A percentile compares a stretch with the other conserved stretches of the same genome.
Evolutionary conservation across 1,140 invertebrate species (phyloP).

Genomic region (Telenomus remus): DNA sequence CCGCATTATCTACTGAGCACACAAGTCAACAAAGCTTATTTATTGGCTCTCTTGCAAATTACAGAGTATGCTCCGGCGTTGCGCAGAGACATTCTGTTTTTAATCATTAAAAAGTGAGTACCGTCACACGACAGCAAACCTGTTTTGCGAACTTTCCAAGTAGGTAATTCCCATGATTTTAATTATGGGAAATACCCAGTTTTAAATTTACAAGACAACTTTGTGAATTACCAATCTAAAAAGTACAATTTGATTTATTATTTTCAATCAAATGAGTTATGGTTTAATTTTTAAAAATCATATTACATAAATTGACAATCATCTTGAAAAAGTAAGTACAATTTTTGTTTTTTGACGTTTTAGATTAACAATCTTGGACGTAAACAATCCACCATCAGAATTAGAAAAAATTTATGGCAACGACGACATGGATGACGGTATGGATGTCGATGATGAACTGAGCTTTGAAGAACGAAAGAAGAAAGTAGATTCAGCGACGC

Average conservation of each 20-base stretch:
- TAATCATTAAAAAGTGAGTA: conserved; percentile 82
- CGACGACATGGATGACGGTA: conserved; percentile 66
- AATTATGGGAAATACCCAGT: too few relatives aligned
- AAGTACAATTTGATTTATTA: too few relatives aligned
- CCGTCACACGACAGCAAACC: too few relatives aligned
- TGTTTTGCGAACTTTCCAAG: too few relatives aligned
- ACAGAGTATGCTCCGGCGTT: conserved; percentile 79
- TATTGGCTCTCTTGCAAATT: conserved; percentile 80
- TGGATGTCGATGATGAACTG: conserved; percentile 62
- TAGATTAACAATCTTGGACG: conserved; percentile 82
- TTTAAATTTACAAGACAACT: too few relatives aligned
- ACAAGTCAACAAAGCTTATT: conserved; percentile 78
- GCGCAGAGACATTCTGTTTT: conserved; percentile 77
- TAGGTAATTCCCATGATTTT: too few relatives aligned
- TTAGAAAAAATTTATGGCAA: conserved; percentile 69
- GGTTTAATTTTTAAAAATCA: too few relatives aligned
- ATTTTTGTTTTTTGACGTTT: conserved; percentile 42
- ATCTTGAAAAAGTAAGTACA: neutral
- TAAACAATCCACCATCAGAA: conserved; percentile 78
- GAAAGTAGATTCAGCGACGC: conserved; percentile 62
- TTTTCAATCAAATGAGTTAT: too few relatives aligned
- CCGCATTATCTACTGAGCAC: conserved; percentile 80
- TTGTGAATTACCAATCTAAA: too few relatives aligned
- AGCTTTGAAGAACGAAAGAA: conserved; percentile 70
- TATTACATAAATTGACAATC: too few relatives aligned